Evolutionary conservation across 2,888 invertebrate species (phyloP).

Genomic region (Harpalus rufipes): DNA sequence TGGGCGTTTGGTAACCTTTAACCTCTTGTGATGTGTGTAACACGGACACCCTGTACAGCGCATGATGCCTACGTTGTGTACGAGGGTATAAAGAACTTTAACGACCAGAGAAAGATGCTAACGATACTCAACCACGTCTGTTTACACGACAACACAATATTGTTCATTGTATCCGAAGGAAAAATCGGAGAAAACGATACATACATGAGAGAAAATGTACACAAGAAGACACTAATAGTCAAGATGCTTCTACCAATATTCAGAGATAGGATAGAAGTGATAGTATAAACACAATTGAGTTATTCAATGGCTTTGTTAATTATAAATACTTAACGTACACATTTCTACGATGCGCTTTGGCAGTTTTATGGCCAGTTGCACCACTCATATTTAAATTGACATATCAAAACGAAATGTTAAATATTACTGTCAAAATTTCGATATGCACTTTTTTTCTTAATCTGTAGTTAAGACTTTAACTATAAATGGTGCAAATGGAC

Average conservation of each 20-base stretch:
- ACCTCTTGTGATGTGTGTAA: neutral
- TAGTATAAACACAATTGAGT: too few relatives aligned
- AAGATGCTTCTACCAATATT: neutral
- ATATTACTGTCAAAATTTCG: too few relatives aligned
- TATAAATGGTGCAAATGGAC: too few relatives aligned
- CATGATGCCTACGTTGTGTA: neutral
- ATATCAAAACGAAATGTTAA: too few relatives aligned
- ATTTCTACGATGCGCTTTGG: too few relatives aligned
- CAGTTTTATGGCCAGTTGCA: too few relatives aligned
- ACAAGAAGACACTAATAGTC: neutral
- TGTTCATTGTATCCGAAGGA: neutral
- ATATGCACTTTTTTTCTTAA: too few relatives aligned
- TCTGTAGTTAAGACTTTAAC: too few relatives aligned
- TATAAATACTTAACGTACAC: too few relatives aligned
- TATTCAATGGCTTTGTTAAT: too few relatives aligned
- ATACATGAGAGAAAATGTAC: neutral
- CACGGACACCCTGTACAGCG: neutral
- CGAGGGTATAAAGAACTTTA: neutral
- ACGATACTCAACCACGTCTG: neutral
- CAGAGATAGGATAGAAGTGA: neutral
- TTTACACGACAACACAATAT: neutral
- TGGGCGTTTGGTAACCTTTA: neutral
- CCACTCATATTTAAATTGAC: too few relatives aligned
- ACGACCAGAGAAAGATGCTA: constrained; percentile 5
- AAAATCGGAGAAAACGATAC: neutral